Conservation (phyloP, 1,140 invertebrate species). For the Ylistrum balloti region DNA sequence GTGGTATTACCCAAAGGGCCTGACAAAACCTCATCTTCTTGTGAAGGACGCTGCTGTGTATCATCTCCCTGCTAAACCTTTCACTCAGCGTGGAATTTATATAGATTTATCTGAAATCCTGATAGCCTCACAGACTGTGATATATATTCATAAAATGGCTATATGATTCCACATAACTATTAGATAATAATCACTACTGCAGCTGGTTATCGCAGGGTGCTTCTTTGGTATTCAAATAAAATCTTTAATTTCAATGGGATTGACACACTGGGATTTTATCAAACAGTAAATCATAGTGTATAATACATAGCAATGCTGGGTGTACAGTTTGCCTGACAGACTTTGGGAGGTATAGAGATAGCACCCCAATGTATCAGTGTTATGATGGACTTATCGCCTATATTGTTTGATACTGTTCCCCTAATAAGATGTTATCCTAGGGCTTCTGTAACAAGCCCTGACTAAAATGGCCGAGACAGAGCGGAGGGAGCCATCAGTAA, state of each 20-base stretch:
- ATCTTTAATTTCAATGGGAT: conserved; percentile 49
- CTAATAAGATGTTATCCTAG: conserved; percentile 25
- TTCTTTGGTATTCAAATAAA: conserved; percentile 49
- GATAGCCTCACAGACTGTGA: conserved; percentile 36
- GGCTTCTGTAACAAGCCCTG: conserved; percentile 41
- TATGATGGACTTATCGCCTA: conserved; percentile 27
- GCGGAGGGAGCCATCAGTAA: conserved; percentile 37
- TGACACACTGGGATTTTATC: conserved; percentile 43
- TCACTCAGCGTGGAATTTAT: conserved; percentile 12
- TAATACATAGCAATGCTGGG: conserved; percentile 41
- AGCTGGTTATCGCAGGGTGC: conserved; percentile 27
- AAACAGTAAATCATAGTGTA: conserved; percentile 8
- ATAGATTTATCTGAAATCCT: conserved; percentile 4
- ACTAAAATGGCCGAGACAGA: conserved; percentile 41
- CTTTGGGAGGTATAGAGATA: conserved; percentile 42
- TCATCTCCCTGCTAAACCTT: conserved; percentile 20
- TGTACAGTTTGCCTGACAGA: conserved; percentile 31
- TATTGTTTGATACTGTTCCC: neutral
- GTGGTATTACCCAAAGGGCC: neutral
- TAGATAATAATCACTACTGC: conserved; percentile 46
- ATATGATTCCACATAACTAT: conserved; percentile 44
- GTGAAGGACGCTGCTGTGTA: neutral
- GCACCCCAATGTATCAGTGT: neutral
- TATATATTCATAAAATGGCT: conserved; percentile 38
- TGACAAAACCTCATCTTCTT: neutral